Conservation (phyloP, 2,113 vertebrate species). For the Coregonus clupeaformis region DNA sequence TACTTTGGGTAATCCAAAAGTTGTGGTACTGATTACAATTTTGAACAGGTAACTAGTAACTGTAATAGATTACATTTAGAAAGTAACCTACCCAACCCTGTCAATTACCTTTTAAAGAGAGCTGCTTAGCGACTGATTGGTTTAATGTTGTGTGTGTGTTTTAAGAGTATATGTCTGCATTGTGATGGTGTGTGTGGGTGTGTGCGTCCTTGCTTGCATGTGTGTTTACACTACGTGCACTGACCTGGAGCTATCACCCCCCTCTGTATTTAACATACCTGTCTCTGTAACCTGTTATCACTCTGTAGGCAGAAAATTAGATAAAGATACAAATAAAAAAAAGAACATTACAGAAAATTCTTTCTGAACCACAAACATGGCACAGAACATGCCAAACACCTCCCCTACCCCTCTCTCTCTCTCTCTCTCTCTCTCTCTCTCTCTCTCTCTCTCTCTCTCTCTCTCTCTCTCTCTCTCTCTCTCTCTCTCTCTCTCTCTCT, state of each 20-base stretch:
- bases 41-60: no score
- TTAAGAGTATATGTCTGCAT: no score
- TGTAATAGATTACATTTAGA: no score
- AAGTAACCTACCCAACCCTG: no score
- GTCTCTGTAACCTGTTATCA: not conserved
- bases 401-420: not conserved
- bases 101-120: no score
- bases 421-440: not conserved
- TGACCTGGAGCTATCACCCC: not conserved
- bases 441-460: no score
- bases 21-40: no score
- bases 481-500: not conserved
- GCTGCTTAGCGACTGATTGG: no score
- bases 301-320: slow-evolving; percentile 10
- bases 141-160: not conserved
- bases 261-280: not conserved
- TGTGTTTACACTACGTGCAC: not conserved
- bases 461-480: not conserved
- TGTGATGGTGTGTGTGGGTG: not conserved
- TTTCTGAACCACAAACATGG: slow-evolving; percentile 4
- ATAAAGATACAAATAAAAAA: slow-evolving; percentile 12
- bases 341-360: no score
- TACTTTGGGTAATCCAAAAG: no score
- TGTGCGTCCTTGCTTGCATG: not conserved
- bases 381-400: not conserved